Evolutionary conservation across 2,888 invertebrate genomes (phyloP).

Genomic region (Halictus ligatus): DNA sequence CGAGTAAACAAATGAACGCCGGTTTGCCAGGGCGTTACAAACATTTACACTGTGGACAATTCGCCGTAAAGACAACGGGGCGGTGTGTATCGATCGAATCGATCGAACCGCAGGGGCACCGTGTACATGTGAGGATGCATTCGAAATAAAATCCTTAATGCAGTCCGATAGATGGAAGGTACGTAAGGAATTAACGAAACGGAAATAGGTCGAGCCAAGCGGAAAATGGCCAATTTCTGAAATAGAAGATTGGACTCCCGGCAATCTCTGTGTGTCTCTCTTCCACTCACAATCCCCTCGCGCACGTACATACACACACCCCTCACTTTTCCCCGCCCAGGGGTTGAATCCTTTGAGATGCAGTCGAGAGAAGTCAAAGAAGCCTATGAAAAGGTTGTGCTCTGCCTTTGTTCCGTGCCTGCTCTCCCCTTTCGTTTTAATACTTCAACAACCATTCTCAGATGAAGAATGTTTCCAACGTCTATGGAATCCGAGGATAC

Average conservation of each 20-base stretch:
- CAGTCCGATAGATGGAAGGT: conserved; percentile 14
- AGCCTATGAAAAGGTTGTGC: conserved; percentile 55
- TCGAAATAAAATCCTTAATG: conserved; percentile 26
- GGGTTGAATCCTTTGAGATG: conserved; percentile 58
- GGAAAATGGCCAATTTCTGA: conserved; percentile 59
- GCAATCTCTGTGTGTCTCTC: not conserved
- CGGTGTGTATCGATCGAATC: conserved; percentile 32
- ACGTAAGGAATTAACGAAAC: conserved; percentile 33
- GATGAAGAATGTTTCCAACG: conserved; percentile 54
- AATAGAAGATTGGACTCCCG: conserved; percentile 44
- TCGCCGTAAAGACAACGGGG: conserved; percentile 33
- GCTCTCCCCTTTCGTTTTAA: conserved; percentile 48
- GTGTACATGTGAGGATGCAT: conserved; percentile 8
- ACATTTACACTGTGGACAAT: conserved; percentile 27
- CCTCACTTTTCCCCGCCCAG: not conserved
- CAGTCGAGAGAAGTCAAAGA: conserved; percentile 52
- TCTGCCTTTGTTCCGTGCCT: conserved; percentile 18
- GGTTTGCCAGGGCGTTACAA: not conserved
- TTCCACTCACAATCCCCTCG: not conserved
- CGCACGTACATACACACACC: not conserved
- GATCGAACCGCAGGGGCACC: conserved; percentile 28
- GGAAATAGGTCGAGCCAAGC: conserved; percentile 35
- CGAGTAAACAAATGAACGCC: not conserved
- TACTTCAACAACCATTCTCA: conserved; percentile 55
- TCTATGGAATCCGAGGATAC: conserved; percentile 54